Percentiles rank a stretch among this genome's conserved stretches.
These are phyloP conservation scores for Drosophila triauraria DNA, from an alignment of 1,140 invertebrate species.

Conservation along the genomic window DNA sequence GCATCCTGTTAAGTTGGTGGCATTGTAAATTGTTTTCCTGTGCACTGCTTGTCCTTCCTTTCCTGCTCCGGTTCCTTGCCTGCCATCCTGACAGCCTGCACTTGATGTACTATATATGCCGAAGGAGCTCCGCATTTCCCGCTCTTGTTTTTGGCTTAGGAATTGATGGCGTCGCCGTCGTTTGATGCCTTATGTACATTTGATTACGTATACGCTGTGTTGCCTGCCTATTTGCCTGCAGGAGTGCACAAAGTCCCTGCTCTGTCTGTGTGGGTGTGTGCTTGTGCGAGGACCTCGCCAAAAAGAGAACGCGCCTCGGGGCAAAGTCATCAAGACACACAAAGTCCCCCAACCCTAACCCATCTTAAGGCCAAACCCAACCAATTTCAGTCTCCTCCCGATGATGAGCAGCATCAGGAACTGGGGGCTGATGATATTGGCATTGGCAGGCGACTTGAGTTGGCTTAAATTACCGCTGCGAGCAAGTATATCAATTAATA, in stretches of 20 bases:
- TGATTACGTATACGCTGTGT: slow-evolving; percentile 70
- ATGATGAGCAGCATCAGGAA: slow-evolving; percentile 13
- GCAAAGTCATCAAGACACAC: slow-evolving; percentile 59
- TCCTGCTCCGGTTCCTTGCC: slow-evolving; percentile 46
- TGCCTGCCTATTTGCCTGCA: slow-evolving; percentile 64
- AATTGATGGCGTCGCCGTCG: slow-evolving; percentile 63
- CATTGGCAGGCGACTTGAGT: slow-evolving; percentile 71
- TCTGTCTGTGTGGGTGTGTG: neutral
- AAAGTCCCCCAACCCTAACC: slow-evolving; percentile 13
- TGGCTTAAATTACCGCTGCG: slow-evolving; percentile 79
- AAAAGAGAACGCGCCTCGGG: slow-evolving; percentile 59
- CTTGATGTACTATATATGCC: slow-evolving; percentile 54
- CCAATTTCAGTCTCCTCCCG: slow-evolving; percentile 12
- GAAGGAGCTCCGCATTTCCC: slow-evolving; percentile 27
- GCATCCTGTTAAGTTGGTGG: slow-evolving; percentile 61
- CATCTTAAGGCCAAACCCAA: slow-evolving; percentile 9
- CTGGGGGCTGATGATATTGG: slow-evolving; percentile 57
- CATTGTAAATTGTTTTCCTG: slow-evolving; percentile 80
- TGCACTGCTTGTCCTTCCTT: slow-evolving; percentile 58
- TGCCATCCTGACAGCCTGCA: slow-evolving; percentile 33
- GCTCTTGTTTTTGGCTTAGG: slow-evolving; percentile 53
- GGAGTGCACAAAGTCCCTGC: slow-evolving; percentile 43
- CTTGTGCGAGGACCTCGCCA: slow-evolving; percentile 11
- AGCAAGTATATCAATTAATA: slow-evolving; percentile 83
- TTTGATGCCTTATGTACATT: slow-evolving; percentile 68